Evolutionary conservation across 2,888 invertebrate species (phyloP).

Genomic region (Parascotia fuliginaria): DNA sequence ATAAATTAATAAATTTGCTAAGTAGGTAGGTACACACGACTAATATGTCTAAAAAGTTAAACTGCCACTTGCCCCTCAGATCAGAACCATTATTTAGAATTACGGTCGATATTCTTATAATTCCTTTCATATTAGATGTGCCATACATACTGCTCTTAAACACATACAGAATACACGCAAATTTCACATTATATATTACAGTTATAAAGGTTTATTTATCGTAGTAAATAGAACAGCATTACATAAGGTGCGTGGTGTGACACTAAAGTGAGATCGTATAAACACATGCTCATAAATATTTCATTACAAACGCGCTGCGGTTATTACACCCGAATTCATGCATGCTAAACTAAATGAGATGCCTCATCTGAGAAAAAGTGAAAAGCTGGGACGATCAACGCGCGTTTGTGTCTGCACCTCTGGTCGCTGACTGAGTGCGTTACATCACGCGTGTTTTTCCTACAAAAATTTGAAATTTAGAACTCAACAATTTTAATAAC

Average conservation of each 20-base stretch:
- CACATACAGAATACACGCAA: slow-evolving; percentile 12
- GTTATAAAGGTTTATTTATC: slow-evolving; percentile 9
- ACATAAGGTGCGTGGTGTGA: slow-evolving; percentile 44
- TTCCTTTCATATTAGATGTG: not conserved
- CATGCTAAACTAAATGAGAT: slow-evolving; percentile 56
- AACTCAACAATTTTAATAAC: too few species aligned
- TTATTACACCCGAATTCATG: slow-evolving; percentile 78
- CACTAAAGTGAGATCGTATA: slow-evolving; percentile 61
- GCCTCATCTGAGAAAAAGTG: slow-evolving; percentile 57
- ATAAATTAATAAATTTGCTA: too few species aligned
- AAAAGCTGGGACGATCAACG: slow-evolving; percentile 45
- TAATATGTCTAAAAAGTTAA: too few species aligned
- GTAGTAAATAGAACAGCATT: slow-evolving; percentile 32
- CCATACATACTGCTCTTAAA: not conserved
- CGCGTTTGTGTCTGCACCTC: not conserved
- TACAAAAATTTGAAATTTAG: not conserved
- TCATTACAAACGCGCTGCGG: slow-evolving; percentile 61
- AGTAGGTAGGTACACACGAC: too few species aligned
- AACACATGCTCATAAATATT: slow-evolving; percentile 66
- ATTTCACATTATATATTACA: slow-evolving; percentile 16
- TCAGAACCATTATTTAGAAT: too few species aligned
- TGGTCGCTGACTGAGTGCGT: slow-evolving; percentile 7
- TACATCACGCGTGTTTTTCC: slow-evolving; percentile 14
- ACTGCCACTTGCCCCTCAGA: too few species aligned
- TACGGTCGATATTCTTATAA: not conserved